A percentile compares a stretch with the other conserved stretches of the same genome.
phyloP scores from a whole-genome alignment of 2,888 invertebrate species.

The Tribolium freemani region DNA sequence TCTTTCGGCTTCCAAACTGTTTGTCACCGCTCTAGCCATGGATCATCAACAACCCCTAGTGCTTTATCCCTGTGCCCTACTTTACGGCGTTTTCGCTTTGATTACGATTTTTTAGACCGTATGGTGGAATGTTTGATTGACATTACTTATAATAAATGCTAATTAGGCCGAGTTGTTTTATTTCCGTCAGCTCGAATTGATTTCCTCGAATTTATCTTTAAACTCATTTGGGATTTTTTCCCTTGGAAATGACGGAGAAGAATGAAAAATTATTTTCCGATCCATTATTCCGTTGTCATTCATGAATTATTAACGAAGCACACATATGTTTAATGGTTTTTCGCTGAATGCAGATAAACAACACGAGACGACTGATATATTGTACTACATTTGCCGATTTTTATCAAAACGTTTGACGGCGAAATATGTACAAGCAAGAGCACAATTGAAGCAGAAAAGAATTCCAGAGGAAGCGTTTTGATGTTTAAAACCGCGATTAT shows the following conservation, averaged over 20 bases:
- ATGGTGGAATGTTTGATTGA: too few species aligned
- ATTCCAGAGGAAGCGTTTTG: conserved; percentile 1
- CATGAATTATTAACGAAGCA: conserved; percentile 16
- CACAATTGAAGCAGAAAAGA: conserved; percentile 26
- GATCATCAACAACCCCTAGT: conserved; percentile 79
- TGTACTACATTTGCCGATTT: neutral
- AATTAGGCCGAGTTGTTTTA: neutral
- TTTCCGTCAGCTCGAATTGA: neutral
- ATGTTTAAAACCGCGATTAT: neutral
- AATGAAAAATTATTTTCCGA: conserved; percentile 3
- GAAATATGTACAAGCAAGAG: neutral
- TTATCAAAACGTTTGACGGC: conserved; percentile 1
- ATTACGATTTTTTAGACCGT: conserved; percentile 78
- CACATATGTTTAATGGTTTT: conserved; percentile 8
- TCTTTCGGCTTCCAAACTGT: conserved; percentile 82
- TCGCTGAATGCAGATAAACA: neutral
- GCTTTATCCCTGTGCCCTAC: conserved; percentile 83
- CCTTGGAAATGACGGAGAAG: neutral
- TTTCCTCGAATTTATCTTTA: neutral
- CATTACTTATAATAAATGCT: too few species aligned
- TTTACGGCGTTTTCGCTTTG: conserved; percentile 84
- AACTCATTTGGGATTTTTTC: neutral
- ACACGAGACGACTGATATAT: neutral
- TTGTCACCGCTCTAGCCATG: conserved; percentile 82
- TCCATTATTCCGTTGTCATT: neutral